A percentile compares a stretch with the other conserved stretches of the same genome.
phyloP scores from a whole-genome alignment of 2,797 vertebrate genomes.

The Nannoperca australis region DNA sequence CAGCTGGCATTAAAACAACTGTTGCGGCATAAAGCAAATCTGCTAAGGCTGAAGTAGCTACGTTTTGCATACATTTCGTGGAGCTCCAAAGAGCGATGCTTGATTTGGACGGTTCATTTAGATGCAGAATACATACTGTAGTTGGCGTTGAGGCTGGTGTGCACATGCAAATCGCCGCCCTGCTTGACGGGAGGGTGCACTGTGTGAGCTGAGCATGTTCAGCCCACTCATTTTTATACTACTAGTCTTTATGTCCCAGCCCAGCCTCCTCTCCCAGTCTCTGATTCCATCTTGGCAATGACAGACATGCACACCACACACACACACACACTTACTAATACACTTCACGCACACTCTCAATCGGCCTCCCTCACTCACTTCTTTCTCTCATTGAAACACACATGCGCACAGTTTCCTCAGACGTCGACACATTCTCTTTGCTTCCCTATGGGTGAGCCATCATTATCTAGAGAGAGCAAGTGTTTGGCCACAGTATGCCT shows the following conservation, averaged over 20 bases:
- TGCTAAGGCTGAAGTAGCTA: slow-evolving; percentile 77
- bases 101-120: slow-evolving; percentile 83
- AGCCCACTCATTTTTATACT: slow-evolving; percentile 84
- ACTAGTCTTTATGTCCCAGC: slow-evolving; percentile 83
- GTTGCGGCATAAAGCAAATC: slow-evolving; percentile 47
- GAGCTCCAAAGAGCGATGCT: slow-evolving; percentile 72
- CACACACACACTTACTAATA: slow-evolving; percentile 33
- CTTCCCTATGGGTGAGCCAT: slow-evolving; percentile 80
- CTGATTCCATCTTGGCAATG: slow-evolving; percentile 82
- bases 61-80: slow-evolving; percentile 85
- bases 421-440: slow-evolving; percentile 75
- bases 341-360: slow-evolving; percentile 64
- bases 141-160: slow-evolving; percentile 71
- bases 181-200: slow-evolving; percentile 81
- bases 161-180: slow-evolving; percentile 82
- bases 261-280: slow-evolving; percentile 76
- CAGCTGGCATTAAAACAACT: slow-evolving; percentile 69
- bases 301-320: slow-evolving; percentile 61
- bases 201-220: slow-evolving; percentile 77
- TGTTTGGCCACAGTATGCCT: slow-evolving; percentile 82
- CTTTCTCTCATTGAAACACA: slow-evolving; percentile 71
- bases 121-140: slow-evolving; percentile 77
- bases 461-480: slow-evolving; percentile 82
- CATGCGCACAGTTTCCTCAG: slow-evolving; percentile 73
- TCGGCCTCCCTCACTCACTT: slow-evolving; percentile 66